Evolutionary conservation across 2,888 invertebrate species (phyloP), one percentile per base, ranked within the genome.

Genomic region (Drosophila macrospina): DNA sequence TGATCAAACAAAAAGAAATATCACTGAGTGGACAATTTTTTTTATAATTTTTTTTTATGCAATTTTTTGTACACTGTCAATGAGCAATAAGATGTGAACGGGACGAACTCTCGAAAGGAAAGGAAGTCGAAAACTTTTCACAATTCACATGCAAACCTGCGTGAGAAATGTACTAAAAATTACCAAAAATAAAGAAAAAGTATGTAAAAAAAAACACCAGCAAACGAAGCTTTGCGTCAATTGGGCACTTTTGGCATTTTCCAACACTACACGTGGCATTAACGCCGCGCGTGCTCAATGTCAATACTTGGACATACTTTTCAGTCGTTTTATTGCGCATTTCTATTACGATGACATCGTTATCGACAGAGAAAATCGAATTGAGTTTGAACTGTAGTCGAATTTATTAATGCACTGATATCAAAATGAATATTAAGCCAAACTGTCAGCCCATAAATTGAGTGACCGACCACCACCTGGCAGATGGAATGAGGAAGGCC

Each of bases 401-500:
- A 41, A 41, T 16, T 41, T 24, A 7, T 24, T 11, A n/a, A 41
- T 41, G 41, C 41, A 24, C 41, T 24, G 2, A n/a, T n/a, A 24
- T 1, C 11, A 1, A 11, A 20, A 20, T 20, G 20, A 20, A 20
- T 20, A 16, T 10, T 5, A 39, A 39, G 1, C 8, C 26, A 26
- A 44, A 1, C 8, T 13, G n/a, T 6, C 13, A 44, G 44, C 4
- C 5, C 15, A 45, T 45, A 45, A 45, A 45, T 45, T 10, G 15
- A 4, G 15, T 45, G 13, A 13, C 13, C n/a, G n/a, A n/a, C n/a
- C n/a, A n/a, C n/a, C n/a, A n/a, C n/a, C 5, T 13, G 8, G 13
- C 15, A 8, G 28, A 28, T 26, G 13, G 13, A 28, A 6, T 30
- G 36, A 10, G 42, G 45, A 59, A 52, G 67, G 56, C 55, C 65